Conservation (phyloP, 2,113 vertebrate species). For the Hydropotes inermis region DNA sequence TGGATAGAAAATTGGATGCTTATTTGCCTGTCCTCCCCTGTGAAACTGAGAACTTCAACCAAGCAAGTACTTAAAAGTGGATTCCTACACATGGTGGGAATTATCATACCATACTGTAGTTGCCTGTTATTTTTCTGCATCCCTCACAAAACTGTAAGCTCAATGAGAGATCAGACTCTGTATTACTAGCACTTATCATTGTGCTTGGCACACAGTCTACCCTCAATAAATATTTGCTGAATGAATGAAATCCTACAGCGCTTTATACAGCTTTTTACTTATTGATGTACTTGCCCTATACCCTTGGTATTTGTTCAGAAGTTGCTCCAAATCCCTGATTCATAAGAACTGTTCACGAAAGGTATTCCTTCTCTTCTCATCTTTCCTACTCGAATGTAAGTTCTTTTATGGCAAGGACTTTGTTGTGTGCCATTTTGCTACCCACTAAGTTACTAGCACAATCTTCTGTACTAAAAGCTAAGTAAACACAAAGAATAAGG, state of each 20-base stretch:
- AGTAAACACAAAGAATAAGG: not conserved
- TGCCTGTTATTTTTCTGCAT: not conserved
- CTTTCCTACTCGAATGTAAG: not conserved
- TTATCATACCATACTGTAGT: not conserved
- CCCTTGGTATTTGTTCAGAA: not conserved
- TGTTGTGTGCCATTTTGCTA: not conserved
- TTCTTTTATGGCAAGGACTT: not conserved
- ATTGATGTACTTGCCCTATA: not conserved
- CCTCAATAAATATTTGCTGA: not conserved
- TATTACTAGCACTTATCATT: not conserved
- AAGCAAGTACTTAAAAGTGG: not conserved
- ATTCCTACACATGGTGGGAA: not conserved
- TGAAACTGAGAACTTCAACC: not conserved
- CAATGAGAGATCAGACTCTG: not conserved
- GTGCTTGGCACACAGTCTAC: not conserved
- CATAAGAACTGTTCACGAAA: not conserved
- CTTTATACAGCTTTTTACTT: not conserved
- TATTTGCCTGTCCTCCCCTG: not conserved
- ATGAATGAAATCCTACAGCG: not conserved
- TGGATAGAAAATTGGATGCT: rapidly evolving
- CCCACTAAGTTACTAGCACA: not conserved
- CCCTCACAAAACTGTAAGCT: not conserved
- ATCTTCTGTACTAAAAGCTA: not conserved
- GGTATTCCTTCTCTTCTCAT: not conserved
- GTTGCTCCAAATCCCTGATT: not conserved